Percentiles rank a stretch among this genome's conserved stretches.
Evolutionary conservation across 2,888 invertebrate species (phyloP).

Genomic region (Leptopilina drosophilae): DNA sequence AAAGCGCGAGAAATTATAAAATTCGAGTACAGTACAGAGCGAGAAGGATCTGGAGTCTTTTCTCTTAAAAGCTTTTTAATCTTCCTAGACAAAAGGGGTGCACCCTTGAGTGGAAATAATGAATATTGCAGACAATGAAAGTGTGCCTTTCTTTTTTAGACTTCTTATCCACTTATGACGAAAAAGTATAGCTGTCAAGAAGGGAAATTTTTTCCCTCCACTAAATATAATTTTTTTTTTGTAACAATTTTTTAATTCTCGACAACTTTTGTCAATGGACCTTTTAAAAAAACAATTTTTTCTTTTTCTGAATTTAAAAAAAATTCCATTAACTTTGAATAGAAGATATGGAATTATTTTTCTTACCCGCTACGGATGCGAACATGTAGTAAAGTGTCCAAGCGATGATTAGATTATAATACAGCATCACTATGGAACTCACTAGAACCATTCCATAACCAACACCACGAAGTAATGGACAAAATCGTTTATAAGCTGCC

Average conservation of each 20-base stretch:
- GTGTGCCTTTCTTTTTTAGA: not conserved
- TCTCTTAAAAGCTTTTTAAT: conserved; percentile 40
- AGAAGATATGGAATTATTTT: not conserved
- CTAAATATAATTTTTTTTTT: not conserved
- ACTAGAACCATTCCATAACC: conserved; percentile 88
- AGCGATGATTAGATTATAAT: conserved; percentile 87
- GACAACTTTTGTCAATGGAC: not conserved
- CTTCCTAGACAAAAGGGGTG: conserved; percentile 22
- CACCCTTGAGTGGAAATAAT: conserved; percentile 26
- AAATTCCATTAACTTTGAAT: too few species aligned
- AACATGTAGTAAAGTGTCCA: conserved; percentile 89
- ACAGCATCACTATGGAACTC: conserved; percentile 86
- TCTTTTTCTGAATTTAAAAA: too few species aligned
- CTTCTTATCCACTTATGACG: conserved; percentile 18
- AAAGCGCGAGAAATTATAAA: not conserved
- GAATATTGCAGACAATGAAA: conserved; percentile 28
- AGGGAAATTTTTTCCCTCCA: not conserved
- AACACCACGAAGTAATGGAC: conserved; percentile 86
- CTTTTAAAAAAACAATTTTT: too few species aligned
- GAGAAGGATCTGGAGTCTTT: conserved; percentile 3
- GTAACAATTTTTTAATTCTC: not conserved
- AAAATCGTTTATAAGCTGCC: conserved; percentile 88
- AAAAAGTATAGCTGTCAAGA: not conserved
- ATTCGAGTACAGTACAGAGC: not conserved
- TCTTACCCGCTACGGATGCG: conserved; percentile 81